phyloP scores from a whole-genome alignment of 2,113 vertebrate genomes.

The Hemiscyllium ocellatum region DNA sequence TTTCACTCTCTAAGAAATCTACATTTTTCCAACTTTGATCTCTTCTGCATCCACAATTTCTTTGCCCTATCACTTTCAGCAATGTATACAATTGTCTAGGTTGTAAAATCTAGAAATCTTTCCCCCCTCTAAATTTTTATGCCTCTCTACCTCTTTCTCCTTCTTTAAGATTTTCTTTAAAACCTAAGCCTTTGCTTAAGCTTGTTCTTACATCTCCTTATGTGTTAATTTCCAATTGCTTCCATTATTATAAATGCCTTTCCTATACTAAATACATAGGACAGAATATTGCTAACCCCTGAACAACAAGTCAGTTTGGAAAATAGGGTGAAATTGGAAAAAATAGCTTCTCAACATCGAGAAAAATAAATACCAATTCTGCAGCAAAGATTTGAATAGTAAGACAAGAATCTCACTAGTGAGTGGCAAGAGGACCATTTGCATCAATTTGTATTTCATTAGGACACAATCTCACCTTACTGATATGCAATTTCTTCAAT shows the following conservation, averaged over 20 bases:
- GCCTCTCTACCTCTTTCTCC: neutral
- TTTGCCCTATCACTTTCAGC: neutral
- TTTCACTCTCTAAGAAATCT: neutral
- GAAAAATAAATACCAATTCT: too few relatives aligned
- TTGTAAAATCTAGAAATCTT: neutral
- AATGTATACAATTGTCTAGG: neutral
- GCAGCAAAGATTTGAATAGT: too few relatives aligned
- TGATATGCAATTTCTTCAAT: too few relatives aligned
- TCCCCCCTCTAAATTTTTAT: neutral
- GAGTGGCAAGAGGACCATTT: too few relatives aligned
- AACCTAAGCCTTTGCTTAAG: neutral
- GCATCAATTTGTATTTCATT: too few relatives aligned
- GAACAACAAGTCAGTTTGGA: too few relatives aligned
- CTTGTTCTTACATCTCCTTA: neutral
- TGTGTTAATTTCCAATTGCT: neutral
- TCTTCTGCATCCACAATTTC: neutral
- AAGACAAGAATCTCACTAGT: too few relatives aligned
- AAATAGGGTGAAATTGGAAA: too few relatives aligned
- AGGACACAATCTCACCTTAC: too few relatives aligned
- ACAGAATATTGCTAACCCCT: too few relatives aligned
- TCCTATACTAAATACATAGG: neutral
- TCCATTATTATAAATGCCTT: neutral
- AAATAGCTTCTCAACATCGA: too few relatives aligned
- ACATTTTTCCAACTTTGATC: neutral
- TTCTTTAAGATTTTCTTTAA: neutral